phyloP scores from a whole-genome alignment of 1,140 invertebrate genomes.

The Hestina assimilis region DNA sequence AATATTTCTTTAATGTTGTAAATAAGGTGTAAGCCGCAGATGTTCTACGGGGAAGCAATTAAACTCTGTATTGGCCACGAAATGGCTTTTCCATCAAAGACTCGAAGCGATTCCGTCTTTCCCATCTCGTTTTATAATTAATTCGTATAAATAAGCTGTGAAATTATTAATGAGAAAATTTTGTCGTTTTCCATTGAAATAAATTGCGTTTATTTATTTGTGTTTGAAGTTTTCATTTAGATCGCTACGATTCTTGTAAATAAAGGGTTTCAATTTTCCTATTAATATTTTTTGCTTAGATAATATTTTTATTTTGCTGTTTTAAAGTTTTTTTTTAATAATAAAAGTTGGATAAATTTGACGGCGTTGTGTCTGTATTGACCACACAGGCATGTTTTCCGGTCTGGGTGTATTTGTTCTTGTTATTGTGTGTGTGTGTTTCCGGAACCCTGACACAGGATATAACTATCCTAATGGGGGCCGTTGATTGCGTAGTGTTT shows the following conservation, averaged over 20 bases:
- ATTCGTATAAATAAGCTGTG: slow-evolving; percentile 20
- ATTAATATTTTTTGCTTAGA: too few species aligned
- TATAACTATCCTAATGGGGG: too few species aligned
- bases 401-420: neutral
- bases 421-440: too few species aligned
- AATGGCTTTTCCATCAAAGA: slow-evolving; percentile 37
- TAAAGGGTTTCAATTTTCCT: too few species aligned
- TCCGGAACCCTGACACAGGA: too few species aligned
- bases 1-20: slow-evolving; percentile 3
- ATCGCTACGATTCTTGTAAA: too few species aligned
- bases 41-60: slow-evolving; percentile 31
- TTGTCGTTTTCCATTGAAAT: neutral
- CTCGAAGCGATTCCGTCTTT: neutral
- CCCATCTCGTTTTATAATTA: slow-evolving; percentile 22
- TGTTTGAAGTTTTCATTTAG: neutral
- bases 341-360: too few species aligned
- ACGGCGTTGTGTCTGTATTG: too few species aligned
- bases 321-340: too few species aligned
- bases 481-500: too few species aligned
- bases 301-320: too few species aligned
- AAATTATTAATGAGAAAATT: slow-evolving; percentile 21
- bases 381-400: too few species aligned
- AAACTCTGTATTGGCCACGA: slow-evolving; percentile 30
- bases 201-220: neutral
- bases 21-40: slow-evolving; percentile 27